Base-by-base conservation (phyloP, 2,113 vertebrate genomes). In the Cebus imitator region DNA sequence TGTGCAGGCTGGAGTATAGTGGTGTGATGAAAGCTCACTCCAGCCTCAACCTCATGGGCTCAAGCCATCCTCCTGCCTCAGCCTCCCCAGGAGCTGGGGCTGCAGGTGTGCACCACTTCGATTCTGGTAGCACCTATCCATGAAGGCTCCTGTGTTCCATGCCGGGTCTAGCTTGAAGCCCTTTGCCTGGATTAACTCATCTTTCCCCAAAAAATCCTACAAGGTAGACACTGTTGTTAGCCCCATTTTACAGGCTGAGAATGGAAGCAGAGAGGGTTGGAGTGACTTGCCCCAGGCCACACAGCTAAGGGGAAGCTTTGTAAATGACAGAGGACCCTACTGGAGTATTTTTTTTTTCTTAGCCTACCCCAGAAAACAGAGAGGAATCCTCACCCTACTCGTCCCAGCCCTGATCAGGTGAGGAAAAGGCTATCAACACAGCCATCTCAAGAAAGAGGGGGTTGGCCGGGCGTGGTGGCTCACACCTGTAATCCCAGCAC, bases 61-160 rank as follows among this genome's bases (percentile, higher is more conserved):
- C 66, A 35, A 68, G 66, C 1, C 30, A 35, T n/a, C 32, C 32
- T 68, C 32, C 66, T 35, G 32, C 66, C 66, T 68, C 14, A 18
- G 66, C 66, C 66, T 68, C 66, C 32, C 14, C 3, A 68, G 32
- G 6, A 35, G 66, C 32, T 68, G 66, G 64, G 66, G 32, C 32
- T 18, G 32, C 66, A 68, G 66, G 32, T 17, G 6, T n/a, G 32
- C 1, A 17, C 32, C 32, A 18, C 66, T 35, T 16, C 3, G 13
- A 4, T 8, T 27, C 3, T 2, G 17, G 32, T 18, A 32, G 14
- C 8, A 7, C 14, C 3, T 35, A 18, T 8, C 10, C 0, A 1
- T 11, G 52, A 80, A 6, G 1, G n/a, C 10, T 58, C 43, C 2
- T 27, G 58, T 88, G 3, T 48, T 18, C 32, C 4, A 48, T 18